Base-by-base conservation (phyloP, 1,140 invertebrate species). In the Samia ricini region DNA sequence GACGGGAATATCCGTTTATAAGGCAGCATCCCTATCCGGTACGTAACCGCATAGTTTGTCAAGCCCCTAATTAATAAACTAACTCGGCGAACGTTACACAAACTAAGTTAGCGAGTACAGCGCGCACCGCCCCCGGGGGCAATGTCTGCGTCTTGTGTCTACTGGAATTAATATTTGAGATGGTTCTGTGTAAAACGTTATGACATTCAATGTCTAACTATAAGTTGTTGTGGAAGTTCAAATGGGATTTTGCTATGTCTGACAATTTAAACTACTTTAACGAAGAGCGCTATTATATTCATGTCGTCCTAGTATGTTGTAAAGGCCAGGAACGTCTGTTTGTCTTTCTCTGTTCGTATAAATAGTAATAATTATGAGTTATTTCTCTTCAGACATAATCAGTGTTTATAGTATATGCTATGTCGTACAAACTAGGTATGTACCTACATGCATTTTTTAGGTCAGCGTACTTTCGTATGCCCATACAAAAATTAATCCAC, bases 51-150 rank as follows among this genome's bases (percentile, higher is more conserved):
- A 74, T 69, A 80, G 74, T 80, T 80, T 78, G 78, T 76, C 78
- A 80, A 78, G 63, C 24, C 68, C 67, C 64, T 77, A 77, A 77
- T 80, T 80, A 80, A 80, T 80, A 77, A 76, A 69, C 72, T 68
- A 63, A 63, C 54, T 19, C 26, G 21, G 12, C 19, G 51, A 52
- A 52, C 20, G 33, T 42, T 33, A 49, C 21, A 61, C 58, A 61
- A 56, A 56, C 51, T 52, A 4, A 54, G 54, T 51, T 60, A 55
- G 36, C 59, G 24, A 24, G 54, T 8, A n/a, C n/a, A n/a, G n/a
- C n/a, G n/a, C n/a, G n/a, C n/a, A n/a, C 18, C 18, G 22, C 49
- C 66, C 76, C 76, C 19, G 24, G 3, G 59, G 69, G 73, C 59
- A 8, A 56, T 63, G 63, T 73, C 67, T 70, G 60, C 24, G 24